Evolutionary conservation across 2,888 invertebrate genomes (phyloP).

Genomic region (Exocentrus adspersus): DNA sequence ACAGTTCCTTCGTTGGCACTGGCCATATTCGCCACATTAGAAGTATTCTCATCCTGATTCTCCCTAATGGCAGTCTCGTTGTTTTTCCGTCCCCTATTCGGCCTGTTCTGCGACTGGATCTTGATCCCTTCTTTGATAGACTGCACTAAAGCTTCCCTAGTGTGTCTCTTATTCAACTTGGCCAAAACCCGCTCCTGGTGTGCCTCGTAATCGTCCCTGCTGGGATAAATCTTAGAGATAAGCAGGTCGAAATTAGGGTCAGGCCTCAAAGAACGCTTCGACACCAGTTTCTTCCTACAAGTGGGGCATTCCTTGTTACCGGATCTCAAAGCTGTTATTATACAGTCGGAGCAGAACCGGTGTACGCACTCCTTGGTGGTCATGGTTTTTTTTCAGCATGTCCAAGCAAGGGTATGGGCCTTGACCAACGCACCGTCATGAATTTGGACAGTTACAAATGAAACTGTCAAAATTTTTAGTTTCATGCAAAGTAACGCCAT

Average conservation of each 20-base stretch:
- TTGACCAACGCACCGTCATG: too few relatives aligned
- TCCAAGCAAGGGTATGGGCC: too few relatives aligned
- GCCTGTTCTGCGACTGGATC: constrained; percentile 86
- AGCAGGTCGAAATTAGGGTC: constrained; percentile 98
- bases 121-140: constrained; percentile 96
- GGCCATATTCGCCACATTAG: constrained; percentile 36
- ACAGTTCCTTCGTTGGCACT: constrained; percentile 34
- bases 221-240: constrained; percentile 97
- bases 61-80: constrained; percentile 65
- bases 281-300: constrained; percentile 96
- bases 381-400: constrained; percentile 99
- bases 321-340: constrained; percentile 95
- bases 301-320: constrained; percentile 99
- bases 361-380: constrained; percentile 99
- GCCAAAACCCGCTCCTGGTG: constrained; percentile 92
- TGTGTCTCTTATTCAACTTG: constrained; percentile 92
- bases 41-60: constrained; percentile 43
- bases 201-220: constrained; percentile 96
- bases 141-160: constrained; percentile 90
- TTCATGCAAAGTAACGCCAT: too few relatives aligned
- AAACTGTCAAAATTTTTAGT: too few relatives aligned
- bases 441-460: too few relatives aligned
- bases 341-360: constrained; percentile 98
- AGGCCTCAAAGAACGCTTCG: constrained; percentile 93
- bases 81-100: constrained; percentile 79